Base-by-base conservation (phyloP, 2,888 invertebrate species). In the Gortyna flavago region DNA sequence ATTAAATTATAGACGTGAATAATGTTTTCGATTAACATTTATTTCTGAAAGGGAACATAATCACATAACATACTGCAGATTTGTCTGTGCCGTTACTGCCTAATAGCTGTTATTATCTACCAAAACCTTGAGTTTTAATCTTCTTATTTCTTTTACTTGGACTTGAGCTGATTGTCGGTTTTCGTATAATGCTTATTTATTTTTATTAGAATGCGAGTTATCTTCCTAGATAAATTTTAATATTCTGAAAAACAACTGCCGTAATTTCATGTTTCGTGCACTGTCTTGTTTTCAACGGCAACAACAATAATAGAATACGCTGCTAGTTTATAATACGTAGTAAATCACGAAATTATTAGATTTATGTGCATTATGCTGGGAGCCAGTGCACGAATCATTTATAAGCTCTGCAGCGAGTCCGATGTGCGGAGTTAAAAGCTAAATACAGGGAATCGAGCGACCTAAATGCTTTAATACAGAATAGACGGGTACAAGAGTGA, bases 401-500 rank as follows among this genome's bases (percentile, higher is more conserved):
- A 87, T 84, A 85, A 86, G 80, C 83, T 69, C 70, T 69, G 79
- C 84, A 87, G 83, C 35, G 71, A 85, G 70, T 69, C 41, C 77
- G 77, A 85, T 82, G 69, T 78, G 78, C 75, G 35, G 77, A 85
- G 83, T 87, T 88, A 82, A 85, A 78, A 84, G 75, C 85, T 88
- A 87, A 86, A 88, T 88, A 86, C 84, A 83, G 79, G 77, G 88
- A 88, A 90, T 86, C 78, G 77, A 84, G 79, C 89, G 90, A 90
- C 90, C 92, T 81, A 88, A 90, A 91, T 91, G 87, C 79, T 86
- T 83, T 84, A 83, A 88, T 85, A 85, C 84, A 72, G 75, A 74
- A 86, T 61, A 65, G 65, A 78, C 51, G 35, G 54, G 64, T 66
- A 67, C 65, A 76, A 77, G 81, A 81, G 54, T 83, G 85, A 77